Percentiles rank a stretch among this genome's conserved stretches.
phyloP scores from a whole-genome alignment of 2,888 invertebrate genomes.

The Pasiphila rectangulata region DNA sequence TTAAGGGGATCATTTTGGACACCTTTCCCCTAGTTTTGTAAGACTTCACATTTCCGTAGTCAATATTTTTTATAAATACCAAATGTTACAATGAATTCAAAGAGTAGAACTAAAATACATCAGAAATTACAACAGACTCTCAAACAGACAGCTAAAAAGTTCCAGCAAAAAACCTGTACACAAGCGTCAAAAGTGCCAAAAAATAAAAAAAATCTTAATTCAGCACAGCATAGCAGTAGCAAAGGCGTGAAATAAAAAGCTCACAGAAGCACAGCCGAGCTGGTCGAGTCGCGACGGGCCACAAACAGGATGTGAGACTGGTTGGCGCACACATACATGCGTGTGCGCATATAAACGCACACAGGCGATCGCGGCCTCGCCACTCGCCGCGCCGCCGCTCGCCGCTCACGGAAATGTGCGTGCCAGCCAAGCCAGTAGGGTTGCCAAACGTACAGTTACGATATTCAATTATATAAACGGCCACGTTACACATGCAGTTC shows the following conservation, averaged over 20 bases:
- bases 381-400: constrained; percentile 60
- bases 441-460: constrained; percentile 36
- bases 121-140: no score
- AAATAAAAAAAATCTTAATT: constrained; percentile 27
- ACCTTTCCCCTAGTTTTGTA: no score
- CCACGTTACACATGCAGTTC: constrained; percentile 10
- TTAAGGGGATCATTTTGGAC: no score
- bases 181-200: constrained; percentile 16
- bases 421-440: constrained; percentile 53
- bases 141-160: no score
- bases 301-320: constrained; percentile 81
- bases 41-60: no score
- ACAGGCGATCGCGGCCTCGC: constrained; percentile 66
- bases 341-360: constrained; percentile 48
- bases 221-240: constrained; percentile 52
- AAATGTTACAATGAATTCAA: no score
- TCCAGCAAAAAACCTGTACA: no score
- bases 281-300: constrained; percentile 67
- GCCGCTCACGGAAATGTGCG: constrained; percentile 77
- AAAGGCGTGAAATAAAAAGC: constrained; percentile 77
- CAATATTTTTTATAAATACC: no score
- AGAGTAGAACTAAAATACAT: no score
- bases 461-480: constrained; percentile 35
- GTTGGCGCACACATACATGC: constrained; percentile 62
- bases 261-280: constrained; percentile 63